A percentile compares a stretch with the other conserved stretches of the same genome.
These are phyloP conservation scores for Melanotus villosus DNA, from an alignment of 2,888 invertebrate species.

Conservation along the genomic window DNA sequence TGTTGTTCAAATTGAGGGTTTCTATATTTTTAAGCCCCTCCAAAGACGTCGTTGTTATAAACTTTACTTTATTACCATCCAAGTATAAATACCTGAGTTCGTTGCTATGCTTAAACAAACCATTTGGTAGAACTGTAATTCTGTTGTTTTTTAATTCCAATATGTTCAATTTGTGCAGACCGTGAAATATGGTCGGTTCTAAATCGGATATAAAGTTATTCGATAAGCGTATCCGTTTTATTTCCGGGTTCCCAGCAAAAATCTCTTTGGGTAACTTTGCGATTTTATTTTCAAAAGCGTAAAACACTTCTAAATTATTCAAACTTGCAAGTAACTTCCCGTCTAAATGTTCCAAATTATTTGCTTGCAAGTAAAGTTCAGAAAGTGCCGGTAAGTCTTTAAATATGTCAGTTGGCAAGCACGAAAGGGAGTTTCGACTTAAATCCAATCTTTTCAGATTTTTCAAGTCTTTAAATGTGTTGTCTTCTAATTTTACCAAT, in stretches of 20 bases:
- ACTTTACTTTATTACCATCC: not conserved
- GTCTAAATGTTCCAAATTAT: slow-evolving; percentile 4
- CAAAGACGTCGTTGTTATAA: not conserved
- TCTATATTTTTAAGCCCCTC: not conserved
- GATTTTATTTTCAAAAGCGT: slow-evolving; percentile 25
- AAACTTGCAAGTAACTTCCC: not conserved
- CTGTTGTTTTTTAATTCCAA: not conserved
- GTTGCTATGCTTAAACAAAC: not conserved
- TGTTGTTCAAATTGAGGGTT: not conserved
- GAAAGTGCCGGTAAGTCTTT: not conserved
- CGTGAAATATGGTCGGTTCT: not conserved
- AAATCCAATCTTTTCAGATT: slow-evolving; percentile 20
- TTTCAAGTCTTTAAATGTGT: slow-evolving; percentile 19
- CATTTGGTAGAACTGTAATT: slow-evolving; percentile 7
- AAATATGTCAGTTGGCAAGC: slow-evolving; percentile 10
- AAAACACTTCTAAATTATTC: not conserved
- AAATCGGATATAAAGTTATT: slow-evolving; percentile 6
- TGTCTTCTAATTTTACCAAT: not conserved
- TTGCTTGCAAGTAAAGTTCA: slow-evolving; percentile 11
- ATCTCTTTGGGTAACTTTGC: not conserved
- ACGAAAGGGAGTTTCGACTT: slow-evolving; percentile 5
- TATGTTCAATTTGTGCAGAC: not conserved
- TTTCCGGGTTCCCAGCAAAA: not conserved
- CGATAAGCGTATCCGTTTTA: not conserved
- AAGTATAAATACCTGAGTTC: not conserved